phyloP scores from a whole-genome alignment of 1,140 invertebrate genomes.

The Papilio dardanus region DNA sequence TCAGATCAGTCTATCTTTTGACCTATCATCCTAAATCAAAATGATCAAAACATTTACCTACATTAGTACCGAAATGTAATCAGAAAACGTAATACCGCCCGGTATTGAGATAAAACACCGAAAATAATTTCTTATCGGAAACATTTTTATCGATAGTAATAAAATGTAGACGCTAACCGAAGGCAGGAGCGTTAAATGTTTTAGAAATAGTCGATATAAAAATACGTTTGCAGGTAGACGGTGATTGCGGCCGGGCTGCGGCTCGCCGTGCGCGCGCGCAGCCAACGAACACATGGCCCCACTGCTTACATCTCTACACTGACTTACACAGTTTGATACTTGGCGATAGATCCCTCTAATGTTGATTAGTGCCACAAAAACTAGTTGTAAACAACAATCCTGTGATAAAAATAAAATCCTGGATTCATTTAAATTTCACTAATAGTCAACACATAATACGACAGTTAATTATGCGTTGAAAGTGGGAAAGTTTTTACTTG shows the following conservation, averaged over 20 bases:
- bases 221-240: slow-evolving; percentile 71
- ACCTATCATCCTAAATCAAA: no score
- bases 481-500: no score
- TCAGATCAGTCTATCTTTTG: no score
- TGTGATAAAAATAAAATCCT: not conserved
- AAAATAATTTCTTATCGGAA: slow-evolving; percentile 13
- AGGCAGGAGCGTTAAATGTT: slow-evolving; percentile 56
- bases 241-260: slow-evolving; percentile 64
- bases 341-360: not conserved
- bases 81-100: not conserved
- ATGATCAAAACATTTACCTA: not conserved
- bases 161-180: slow-evolving; percentile 23
- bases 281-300: slow-evolving; percentile 70
- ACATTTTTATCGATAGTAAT: slow-evolving; percentile 28
- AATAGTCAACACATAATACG: no score
- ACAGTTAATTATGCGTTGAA: no score
- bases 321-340: slow-evolving; percentile 48
- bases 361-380: not conserved
- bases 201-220: slow-evolving; percentile 68
- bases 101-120: not conserved
- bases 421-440: not conserved
- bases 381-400: not conserved
- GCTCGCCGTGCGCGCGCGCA: slow-evolving; percentile 58
- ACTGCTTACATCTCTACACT: slow-evolving; percentile 48
- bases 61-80: not conserved